phyloP scores from a whole-genome alignment of 1,140 invertebrate species.

The Diachasmimorpha longicaudata region DNA sequence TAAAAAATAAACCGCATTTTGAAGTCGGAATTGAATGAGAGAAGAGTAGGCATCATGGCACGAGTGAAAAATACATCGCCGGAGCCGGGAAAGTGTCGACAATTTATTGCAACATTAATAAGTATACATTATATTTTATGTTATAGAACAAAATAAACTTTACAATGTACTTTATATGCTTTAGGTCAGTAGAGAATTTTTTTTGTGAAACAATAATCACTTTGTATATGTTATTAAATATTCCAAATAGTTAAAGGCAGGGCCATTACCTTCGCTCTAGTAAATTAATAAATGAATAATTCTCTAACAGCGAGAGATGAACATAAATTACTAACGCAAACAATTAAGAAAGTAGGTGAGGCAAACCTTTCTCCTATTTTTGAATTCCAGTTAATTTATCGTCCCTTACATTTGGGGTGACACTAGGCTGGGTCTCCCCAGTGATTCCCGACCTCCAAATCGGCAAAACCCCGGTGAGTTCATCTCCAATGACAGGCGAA shows the following conservation, averaged over 20 bases:
- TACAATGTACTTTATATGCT: too few species aligned
- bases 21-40: neutral
- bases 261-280: too few species aligned
- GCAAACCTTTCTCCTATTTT: too few species aligned
- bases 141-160: neutral
- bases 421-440: slow-evolving; percentile 65
- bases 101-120: slow-evolving; percentile 38
- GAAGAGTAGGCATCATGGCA: neutral
- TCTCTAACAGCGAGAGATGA: too few species aligned
- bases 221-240: too few species aligned
- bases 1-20: neutral
- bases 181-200: too few species aligned
- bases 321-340: too few species aligned
- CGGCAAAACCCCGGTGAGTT: slow-evolving; percentile 49
- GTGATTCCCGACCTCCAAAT: slow-evolving; percentile 57
- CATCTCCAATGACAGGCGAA: slow-evolving; percentile 55
- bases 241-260: too few species aligned
- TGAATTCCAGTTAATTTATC: slow-evolving; percentile 61
- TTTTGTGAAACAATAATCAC: too few species aligned
- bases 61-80: neutral
- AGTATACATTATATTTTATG: slow-evolving; percentile 35
- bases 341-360: too few species aligned
- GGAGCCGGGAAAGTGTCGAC: slow-evolving; percentile 45
- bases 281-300: too few species aligned
- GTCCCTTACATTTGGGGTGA: slow-evolving; percentile 59